Conservation (phyloP, 2,888 invertebrate genomes). For the Polydrusus tereticollis region DNA sequence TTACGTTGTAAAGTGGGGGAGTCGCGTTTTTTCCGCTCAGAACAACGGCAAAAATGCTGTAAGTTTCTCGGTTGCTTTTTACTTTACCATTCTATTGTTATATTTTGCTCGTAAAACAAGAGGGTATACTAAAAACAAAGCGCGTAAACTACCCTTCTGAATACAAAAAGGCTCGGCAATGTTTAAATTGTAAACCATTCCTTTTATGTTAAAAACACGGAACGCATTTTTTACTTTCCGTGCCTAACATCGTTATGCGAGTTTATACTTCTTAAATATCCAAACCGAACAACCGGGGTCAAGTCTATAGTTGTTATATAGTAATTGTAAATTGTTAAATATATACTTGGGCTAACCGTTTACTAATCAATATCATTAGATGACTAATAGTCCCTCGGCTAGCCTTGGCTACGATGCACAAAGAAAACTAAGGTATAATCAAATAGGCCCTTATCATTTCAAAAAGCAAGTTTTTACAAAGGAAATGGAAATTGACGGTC, state of each 20-base stretch:
- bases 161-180: slow-evolving; percentile 25
- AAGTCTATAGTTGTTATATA: no score
- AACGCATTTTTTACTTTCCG: not conserved
- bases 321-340: no score
- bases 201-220: not conserved
- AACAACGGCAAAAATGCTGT: slow-evolving; percentile 18
- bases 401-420: no score
- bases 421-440: no score
- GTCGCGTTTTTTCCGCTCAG: slow-evolving; percentile 22
- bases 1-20: slow-evolving; percentile 7
- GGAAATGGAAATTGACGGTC: no score
- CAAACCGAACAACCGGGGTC: no score
- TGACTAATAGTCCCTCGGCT: no score
- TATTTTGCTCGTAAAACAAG: slow-evolving; percentile 44
- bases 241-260: not conserved
- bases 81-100: slow-evolving; percentile 24
- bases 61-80: slow-evolving; percentile 31
- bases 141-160: slow-evolving; percentile 34
- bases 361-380: no score
- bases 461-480: no score
- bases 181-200: not conserved
- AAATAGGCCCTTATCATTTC: no score
- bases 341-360: no score
- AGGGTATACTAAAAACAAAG: slow-evolving; percentile 38
- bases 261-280: not conserved